These are phyloP conservation scores for Knipowitschia caucasica DNA, from an alignment of 2,797 vertebrate genomes.

Conservation along the genomic window DNA sequence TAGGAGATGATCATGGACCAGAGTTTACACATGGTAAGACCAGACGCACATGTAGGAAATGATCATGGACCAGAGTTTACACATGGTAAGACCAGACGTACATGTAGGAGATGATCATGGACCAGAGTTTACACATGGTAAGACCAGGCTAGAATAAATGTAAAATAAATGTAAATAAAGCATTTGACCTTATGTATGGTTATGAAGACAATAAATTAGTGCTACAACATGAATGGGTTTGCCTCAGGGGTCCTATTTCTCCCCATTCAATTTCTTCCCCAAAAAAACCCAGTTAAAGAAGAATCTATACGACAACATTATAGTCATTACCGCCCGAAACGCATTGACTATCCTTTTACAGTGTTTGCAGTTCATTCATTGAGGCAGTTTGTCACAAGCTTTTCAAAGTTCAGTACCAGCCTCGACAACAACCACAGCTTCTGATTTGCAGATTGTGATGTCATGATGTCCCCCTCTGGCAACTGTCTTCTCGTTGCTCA, in stretches of 20 bases:
- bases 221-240: too few species aligned
- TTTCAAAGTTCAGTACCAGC: conserved; percentile 34
- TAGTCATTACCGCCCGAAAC: not conserved
- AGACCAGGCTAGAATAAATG: too few species aligned
- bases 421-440: conserved; percentile 45
- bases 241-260: not conserved
- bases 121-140: too few species aligned
- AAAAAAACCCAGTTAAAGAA: not conserved
- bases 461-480: conserved; percentile 68
- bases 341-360: not conserved
- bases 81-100: too few species aligned
- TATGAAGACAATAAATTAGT: too few species aligned
- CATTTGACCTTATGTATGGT: too few species aligned
- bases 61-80: too few species aligned
- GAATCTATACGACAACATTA: not conserved
- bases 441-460: conserved; percentile 72
- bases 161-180: too few species aligned
- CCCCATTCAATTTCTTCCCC: not conserved
- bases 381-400: conserved; percentile 31
- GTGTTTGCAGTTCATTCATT: conserved; percentile 12
- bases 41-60: too few species aligned
- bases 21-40: too few species aligned
- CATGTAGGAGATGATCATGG: too few species aligned
- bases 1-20: too few species aligned
- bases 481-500: conserved; percentile 70